These are phyloP conservation scores for Steinernema carpocapsae DNA, from an alignment of 2,888 invertebrate genomes.

Conservation along the genomic window DNA sequence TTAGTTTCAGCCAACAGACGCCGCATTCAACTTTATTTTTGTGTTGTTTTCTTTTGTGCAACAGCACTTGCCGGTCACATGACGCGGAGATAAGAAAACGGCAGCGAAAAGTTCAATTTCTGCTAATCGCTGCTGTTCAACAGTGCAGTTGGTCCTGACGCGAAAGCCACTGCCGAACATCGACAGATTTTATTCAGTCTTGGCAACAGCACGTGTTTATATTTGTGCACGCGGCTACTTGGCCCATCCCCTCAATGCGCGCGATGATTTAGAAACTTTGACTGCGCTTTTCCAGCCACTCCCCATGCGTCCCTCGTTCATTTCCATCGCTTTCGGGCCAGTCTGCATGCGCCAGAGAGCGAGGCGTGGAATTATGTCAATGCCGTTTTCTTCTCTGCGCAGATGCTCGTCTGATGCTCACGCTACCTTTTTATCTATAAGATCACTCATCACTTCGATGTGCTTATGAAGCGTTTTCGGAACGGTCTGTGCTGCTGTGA, in stretches of 20 bases:
- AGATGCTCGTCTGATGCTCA: conserved; percentile 1
- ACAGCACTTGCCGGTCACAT: not conserved
- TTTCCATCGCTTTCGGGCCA: no score
- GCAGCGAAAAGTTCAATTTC: not conserved
- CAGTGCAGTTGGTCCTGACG: conserved; percentile 30
- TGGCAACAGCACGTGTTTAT: conserved; percentile 34
- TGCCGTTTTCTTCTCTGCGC: conserved; percentile 4
- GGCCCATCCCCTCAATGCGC: conserved; percentile 32
- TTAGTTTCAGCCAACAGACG: no score
- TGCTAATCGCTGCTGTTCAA: conserved; percentile 27
- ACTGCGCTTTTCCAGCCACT: not conserved
- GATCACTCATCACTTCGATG: conserved; percentile 24
- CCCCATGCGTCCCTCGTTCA: not conserved
- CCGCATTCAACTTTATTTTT: no score
- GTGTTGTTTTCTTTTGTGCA: no score
- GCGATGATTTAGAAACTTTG: conserved; percentile 1
- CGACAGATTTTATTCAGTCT: conserved; percentile 34
- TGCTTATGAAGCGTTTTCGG: not conserved
- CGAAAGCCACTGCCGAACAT: conserved; percentile 31
- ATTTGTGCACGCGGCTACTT: conserved; percentile 31
- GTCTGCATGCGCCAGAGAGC: no score
- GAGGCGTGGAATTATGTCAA: no score
- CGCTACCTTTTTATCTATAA: not conserved
- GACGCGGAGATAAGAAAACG: conserved; percentile 1
- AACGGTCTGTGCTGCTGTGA: not conserved